Evolutionary conservation across 2,888 invertebrate genomes (phyloP), one percentile per base, ranked within the genome.

Genomic region (Tethea ocularis): DNA sequence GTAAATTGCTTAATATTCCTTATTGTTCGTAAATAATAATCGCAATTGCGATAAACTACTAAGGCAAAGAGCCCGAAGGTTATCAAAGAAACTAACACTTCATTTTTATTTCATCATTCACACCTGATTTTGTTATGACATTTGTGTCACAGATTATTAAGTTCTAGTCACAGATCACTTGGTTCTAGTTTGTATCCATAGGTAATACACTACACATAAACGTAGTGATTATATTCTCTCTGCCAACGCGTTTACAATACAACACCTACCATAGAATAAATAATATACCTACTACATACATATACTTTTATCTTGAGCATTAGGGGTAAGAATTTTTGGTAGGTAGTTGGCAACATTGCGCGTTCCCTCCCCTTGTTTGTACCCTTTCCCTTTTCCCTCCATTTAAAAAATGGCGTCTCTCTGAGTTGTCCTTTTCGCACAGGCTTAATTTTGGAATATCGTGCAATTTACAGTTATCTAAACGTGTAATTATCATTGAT

Each of bases 341-440:
- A 24, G 2, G 5, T 4, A 24, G 24, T 24, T 38, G 38, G 38
- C 38, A 38, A 4, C 38, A 11, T n/a, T 38, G n/a, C 2, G 4
- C 11, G 38, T 38, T 38, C 13, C 13, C 4, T 38, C n/a, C n/a
- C 3, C n/a, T 38, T 11, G 10, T 36, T 36, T 10, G 15, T 56
- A n/a, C n/a, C n/a, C n/a, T n/a, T n/a, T n/a, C n/a, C n/a, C n/a
- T 22, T 46, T 67, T 70, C 56, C 61, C 63, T 67, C 72, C 71
- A 67, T 67, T 68, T 59, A 57, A 83, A 87, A 89, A 82, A 91
- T 92, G 91, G 91, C 91, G 90, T 91, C 91, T 78, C 62, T 82
- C 71, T 88, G 89, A 90, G 90, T 87, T 89, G 89, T 91, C 90
- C 85, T 86, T 89, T 86, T 89, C 89, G 79, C 86, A 86, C 89